Base-by-base conservation (phyloP, 2,797 vertebrate genomes). In the Microctenopoma lineatum region DNA sequence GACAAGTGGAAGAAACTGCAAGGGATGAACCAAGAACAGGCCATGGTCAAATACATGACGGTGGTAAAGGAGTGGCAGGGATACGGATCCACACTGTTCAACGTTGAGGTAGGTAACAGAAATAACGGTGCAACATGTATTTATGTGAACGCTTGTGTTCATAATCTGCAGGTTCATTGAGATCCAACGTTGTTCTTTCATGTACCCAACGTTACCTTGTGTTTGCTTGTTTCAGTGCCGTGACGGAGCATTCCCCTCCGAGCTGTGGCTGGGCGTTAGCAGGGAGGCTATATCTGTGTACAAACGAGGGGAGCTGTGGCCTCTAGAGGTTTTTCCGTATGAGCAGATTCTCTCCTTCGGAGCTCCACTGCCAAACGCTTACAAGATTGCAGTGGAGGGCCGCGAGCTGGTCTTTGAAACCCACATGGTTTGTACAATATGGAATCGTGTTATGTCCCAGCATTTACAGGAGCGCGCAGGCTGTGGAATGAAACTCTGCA, bases 1-100 rank as follows among this genome's bases (percentile, higher is more conserved):
- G 96, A 99, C 87, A 99, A 99, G 88, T 99, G 98, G 98, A 96
- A 90, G 88, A 97, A 96, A 41, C 89, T 99, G 47, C 96, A 96
- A 87, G 96, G 96, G 13, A 93, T 97, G 94, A 95, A 63, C 76
- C 97, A 97, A 90, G 95, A 97, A 16, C 96, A 96, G 83, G 96
- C 96, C 79, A 98, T 98, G 95, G 89, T 94, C 55, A 97, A 97
- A 62, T 99, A 99, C 85, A 99, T 99, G 97, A 79, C 90, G 4
- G 75, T 98, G 89, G 95, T 96, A 76, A 96, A 95, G 89, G 98
- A 98, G 86, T 99, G 98, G 98, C 94, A 96, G 12, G 97, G 98
- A 5, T 98, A 98, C 2, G 97, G 98, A 2, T 98, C 97, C 50
- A 97, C 97, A 0, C 94, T 99, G 61, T 99, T 99, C 59, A 96